Percentiles rank a stretch among this genome's conserved stretches.
These are phyloP conservation scores for Notoglanidium macrostoma DNA, from an alignment of 2,797 vertebrate genomes.

Conservation along the genomic window DNA sequence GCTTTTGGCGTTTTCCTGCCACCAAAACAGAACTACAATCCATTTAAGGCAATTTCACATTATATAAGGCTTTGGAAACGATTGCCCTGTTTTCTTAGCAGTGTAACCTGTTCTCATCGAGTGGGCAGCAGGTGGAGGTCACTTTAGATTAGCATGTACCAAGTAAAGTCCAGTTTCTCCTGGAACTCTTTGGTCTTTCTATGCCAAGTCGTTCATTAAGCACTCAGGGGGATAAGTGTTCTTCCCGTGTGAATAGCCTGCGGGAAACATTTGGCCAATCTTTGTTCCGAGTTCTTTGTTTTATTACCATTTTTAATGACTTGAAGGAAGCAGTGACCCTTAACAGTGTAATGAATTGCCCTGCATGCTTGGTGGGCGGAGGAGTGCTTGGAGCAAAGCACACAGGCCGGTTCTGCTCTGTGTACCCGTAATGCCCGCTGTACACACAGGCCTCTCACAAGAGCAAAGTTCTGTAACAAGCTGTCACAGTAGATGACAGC, in stretches of 20 bases:
- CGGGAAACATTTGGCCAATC: slow-evolving; percentile 58
- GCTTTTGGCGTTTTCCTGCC: background rate
- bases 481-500: slow-evolving; percentile 16
- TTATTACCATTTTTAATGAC: slow-evolving; percentile 71
- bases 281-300: slow-evolving; percentile 69
- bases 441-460: background rate
- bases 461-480: slow-evolving; percentile 28
- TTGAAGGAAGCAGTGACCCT: slow-evolving; percentile 68
- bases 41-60: slow-evolving; percentile 7
- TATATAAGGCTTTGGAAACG: slow-evolving; percentile 33
- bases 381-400: slow-evolving; percentile 9
- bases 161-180: slow-evolving; percentile 65
- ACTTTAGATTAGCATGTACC: slow-evolving; percentile 58
- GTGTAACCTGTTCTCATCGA: slow-evolving; percentile 55
- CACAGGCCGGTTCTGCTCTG: slow-evolving; percentile 11
- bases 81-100: slow-evolving; percentile 29
- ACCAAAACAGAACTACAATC: slow-evolving; percentile 9
- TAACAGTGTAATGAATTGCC: slow-evolving; percentile 62
- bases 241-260: slow-evolving; percentile 59
- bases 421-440: slow-evolving; percentile 8
- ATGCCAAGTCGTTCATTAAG: slow-evolving; percentile 65
- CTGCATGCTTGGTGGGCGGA: slow-evolving; percentile 41
- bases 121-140: slow-evolving; percentile 64
- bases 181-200: slow-evolving; percentile 52
- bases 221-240: slow-evolving; percentile 46